These are phyloP conservation scores for Rambutsinella grinnellia DNA, from an alignment of 2,888 invertebrate genomes.

Conservation along the genomic window DNA sequence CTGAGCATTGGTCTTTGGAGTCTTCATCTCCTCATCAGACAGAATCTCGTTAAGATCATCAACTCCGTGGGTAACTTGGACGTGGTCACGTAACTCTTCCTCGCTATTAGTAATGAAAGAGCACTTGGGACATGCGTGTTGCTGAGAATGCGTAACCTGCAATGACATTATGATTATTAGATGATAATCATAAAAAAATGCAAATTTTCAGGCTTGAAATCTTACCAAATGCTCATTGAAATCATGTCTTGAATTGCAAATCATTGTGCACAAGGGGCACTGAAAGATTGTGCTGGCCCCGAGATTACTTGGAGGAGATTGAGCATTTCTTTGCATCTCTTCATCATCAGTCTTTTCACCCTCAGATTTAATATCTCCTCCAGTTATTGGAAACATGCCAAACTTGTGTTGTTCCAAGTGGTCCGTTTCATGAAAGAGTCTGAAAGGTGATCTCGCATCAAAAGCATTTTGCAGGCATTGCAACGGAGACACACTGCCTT, in stretches of 20 bases:
- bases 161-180: conserved; percentile 7
- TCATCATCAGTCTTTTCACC: conserved; percentile 20
- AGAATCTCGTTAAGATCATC: conserved; percentile 72
- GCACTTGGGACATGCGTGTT: conserved; percentile 71
- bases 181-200: conserved; percentile 11
- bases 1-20: conserved; percentile 80
- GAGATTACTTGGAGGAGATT: conserved; percentile 11
- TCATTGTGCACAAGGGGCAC: conserved; percentile 62
- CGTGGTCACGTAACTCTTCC: conserved; percentile 71
- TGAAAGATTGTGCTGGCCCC: conserved; percentile 61
- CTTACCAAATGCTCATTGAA: conserved; percentile 66
- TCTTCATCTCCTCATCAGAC: conserved; percentile 68
- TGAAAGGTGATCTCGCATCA: conserved; percentile 49
- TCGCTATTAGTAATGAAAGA: conserved; percentile 73
- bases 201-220: neutral
- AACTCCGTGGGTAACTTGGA: conserved; percentile 71
- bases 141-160: conserved; percentile 65
- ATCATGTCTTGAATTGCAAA: conserved; percentile 63
- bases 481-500: conserved; percentile 58
- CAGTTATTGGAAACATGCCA: conserved; percentile 16
- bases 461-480: conserved; percentile 62
- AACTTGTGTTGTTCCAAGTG: conserved; percentile 37
- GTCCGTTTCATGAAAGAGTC: conserved; percentile 13
- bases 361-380: conserved; percentile 13
- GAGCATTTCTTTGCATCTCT: neutral